phyloP scores from a whole-genome alignment of 1,140 invertebrate genomes.

The Arion vulgaris region DNA sequence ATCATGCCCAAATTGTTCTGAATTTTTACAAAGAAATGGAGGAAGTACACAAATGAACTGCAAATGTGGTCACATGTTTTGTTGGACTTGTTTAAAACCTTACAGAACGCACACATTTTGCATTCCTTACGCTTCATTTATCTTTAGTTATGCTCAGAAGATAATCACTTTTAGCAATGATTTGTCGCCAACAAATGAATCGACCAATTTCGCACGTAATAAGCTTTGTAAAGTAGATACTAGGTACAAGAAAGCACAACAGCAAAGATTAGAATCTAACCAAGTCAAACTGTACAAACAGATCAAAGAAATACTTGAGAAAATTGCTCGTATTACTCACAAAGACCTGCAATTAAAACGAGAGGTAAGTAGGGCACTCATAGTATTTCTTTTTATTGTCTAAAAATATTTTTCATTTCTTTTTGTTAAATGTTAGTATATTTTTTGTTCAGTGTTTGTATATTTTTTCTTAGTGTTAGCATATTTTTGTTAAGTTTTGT shows the following conservation, averaged over 20 bases:
- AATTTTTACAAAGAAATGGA: conserved; percentile 42
- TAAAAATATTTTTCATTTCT: too few relatives aligned
- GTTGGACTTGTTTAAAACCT: conserved; percentile 36
- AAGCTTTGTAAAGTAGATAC: neutral
- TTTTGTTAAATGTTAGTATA: too few relatives aligned
- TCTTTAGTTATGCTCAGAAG: neutral
- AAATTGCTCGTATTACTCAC: neutral
- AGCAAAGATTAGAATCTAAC: conserved; percentile 1
- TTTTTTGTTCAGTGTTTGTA: too few relatives aligned
- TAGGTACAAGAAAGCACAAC: conserved; percentile 15
- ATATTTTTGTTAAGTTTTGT: too few relatives aligned
- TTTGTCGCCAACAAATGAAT: neutral
- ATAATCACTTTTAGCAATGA: neutral
- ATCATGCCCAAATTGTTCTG: conserved; percentile 30
- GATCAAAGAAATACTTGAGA: neutral
- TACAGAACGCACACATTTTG: neutral
- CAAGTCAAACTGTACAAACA: too few relatives aligned
- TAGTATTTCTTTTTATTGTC: too few relatives aligned
- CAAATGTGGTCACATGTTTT: conserved; percentile 36
- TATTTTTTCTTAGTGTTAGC: too few relatives aligned
- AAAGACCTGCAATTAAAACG: neutral
- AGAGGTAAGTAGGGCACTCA: conserved; percentile 5
- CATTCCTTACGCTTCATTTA: neutral
- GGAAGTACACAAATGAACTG: conserved; percentile 42
- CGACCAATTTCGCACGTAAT: neutral